Evolutionary conservation across 2,113 vertebrate species (phyloP), one percentile per base, ranked within the genome.

Genomic region (Mustela nigripes): DNA sequence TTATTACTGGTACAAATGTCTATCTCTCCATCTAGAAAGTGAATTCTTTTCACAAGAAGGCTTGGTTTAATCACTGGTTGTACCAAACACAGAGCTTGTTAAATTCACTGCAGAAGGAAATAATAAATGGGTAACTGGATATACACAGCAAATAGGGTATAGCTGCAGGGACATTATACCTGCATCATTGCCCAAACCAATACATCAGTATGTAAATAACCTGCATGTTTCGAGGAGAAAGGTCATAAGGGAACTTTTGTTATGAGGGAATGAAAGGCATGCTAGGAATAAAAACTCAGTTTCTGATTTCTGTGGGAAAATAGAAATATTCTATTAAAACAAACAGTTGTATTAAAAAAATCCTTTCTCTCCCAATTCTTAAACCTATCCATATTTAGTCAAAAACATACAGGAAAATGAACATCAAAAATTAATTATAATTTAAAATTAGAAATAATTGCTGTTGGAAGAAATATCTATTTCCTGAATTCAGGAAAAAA

Each of bases 241-340:
- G 50, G 15, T 85, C 60, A 60, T 56, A 71, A 89, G 48, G 53
- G 36, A 86, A 93, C 3, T 22, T 89, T 67, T 83, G 8, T 63
- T 89, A 4, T 56, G 12, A 93, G 8, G 18, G 4, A 91, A 82
- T 82, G 45, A 81, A 82, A 94, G n/a, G 4, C n/a, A 63, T 48
- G 31, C 22, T 7, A 79, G 42, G 22, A 74, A 69, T 86, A n/a
- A 95, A 94, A 97, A 85, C 22, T 45, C 39, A 19, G 26, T 87
- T 89, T 91, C 24, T 90, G 31, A 86, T 90, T 93, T 96, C 74
- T 90, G 12, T 90, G 7, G 33, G 11, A 21, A 94, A 93, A 74
- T 24, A 94, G 58, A 96, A 94, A 60, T 86, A 53, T 63, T 83
- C 90, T 11, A 76, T 92, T 87, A 81, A 89, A 48, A 8, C 74